phyloP scores from a whole-genome alignment of 1,140 invertebrate species.

The Dreissena rostriformis region DNA sequence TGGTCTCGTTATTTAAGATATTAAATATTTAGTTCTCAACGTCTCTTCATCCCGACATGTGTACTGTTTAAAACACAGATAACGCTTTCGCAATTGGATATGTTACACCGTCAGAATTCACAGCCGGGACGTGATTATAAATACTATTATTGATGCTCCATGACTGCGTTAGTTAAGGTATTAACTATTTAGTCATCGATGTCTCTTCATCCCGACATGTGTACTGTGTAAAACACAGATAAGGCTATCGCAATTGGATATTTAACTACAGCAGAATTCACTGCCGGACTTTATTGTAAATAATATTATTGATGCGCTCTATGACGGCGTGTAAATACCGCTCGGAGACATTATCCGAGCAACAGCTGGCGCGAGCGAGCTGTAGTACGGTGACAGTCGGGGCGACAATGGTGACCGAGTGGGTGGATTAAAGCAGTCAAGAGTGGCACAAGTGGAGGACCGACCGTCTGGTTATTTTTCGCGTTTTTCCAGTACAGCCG shows the following conservation, averaged over 20 bases:
- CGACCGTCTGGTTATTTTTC: no score
- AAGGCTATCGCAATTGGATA: no score
- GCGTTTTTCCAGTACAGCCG: background rate
- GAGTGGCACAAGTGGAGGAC: background rate
- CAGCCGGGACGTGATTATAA: conserved; percentile 10
- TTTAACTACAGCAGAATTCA: background rate
- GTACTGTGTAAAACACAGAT: no score
- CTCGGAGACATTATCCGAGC: background rate
- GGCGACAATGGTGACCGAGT: background rate
- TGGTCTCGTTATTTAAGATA: no score
- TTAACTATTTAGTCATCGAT: no score
- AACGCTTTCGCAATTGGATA: no score
- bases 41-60: no score
- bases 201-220: no score
- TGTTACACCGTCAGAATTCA: background rate
- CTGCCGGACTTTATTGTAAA: conserved; percentile 21
- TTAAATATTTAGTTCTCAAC: no score
- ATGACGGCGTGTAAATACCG: conserved; percentile 7
- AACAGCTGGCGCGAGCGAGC: background rate
- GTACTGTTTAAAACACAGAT: no score
- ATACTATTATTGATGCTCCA: conserved; percentile 46
- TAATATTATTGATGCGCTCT: conserved; percentile 39
- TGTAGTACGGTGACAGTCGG: background rate
- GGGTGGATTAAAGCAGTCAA: background rate
- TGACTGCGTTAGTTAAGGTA: no score